Base-by-base conservation (phyloP, 2,888 invertebrate genomes). In the Pollenia angustigena region DNA sequence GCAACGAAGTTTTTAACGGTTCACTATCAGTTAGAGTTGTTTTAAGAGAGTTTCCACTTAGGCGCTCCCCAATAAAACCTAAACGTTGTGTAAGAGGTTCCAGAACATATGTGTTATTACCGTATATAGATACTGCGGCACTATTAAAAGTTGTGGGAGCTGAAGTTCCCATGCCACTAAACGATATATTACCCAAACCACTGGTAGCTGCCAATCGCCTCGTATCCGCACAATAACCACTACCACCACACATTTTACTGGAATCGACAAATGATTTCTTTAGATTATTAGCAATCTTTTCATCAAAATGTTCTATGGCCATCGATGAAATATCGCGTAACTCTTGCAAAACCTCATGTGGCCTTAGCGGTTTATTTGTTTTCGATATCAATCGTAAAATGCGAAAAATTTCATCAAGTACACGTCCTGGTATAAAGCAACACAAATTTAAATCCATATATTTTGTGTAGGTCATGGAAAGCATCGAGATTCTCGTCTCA, bases 221-320 rank as follows among this genome's bases (percentile, higher is more conserved):
- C 7, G 68, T 83, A 2, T 90, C 90, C 9, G 88, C 82, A 62
- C 88, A 90, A 56, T 72, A 80, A 10, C 80, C 69, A 52, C 64
- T 78, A 1, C 60, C 40, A 18, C 76, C 32, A 44, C 83, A 85
- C 3, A 84, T 81, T 81, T 85, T 84, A 66, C 66, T 82, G 4
- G 78, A 78, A 16, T 83, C 72, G 4, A 56, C 74, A 64, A 81
- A 85, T 10, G 89, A 84, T 78, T 90, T 90, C 85, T 90, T 91
- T 10, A 92, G 79, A 40, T 89, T 88, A 58, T 88, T 89, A 0
- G 92, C 93, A 66, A 98, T 97, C 91, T 97, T 96, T 90, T 98
- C 98, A 91, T 98, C 98, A 92, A 98, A 98, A 92, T 98, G 97
- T 91, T 98, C 98, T 94, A 98, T 98, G 0, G 98, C 98, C 93